A percentile compares a stretch with the other conserved stretches of the same genome.
These are phyloP conservation scores for Notarius quadriscutis DNA, from an alignment of 2,113 vertebrate species.

Conservation along the genomic window DNA sequence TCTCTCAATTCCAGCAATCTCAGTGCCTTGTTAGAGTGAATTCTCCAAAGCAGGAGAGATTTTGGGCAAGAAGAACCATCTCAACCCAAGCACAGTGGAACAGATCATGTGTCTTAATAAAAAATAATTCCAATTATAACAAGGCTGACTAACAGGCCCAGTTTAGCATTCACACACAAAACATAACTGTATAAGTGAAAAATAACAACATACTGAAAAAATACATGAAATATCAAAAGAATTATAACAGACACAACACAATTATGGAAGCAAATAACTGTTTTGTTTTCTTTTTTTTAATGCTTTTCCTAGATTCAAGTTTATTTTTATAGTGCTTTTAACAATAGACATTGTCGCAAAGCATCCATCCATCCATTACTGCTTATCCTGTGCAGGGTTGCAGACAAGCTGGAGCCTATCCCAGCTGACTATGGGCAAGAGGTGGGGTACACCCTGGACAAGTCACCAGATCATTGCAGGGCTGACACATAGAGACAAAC, in stretches of 20 bases:
- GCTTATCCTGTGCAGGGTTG: no score
- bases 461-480: no score
- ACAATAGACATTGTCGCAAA: no score
- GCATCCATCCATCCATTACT: no score
- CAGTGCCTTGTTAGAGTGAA: background rate
- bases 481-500: no score
- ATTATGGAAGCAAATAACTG: no score
- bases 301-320: no score
- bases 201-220: background rate
- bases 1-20: background rate
- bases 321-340: no score
- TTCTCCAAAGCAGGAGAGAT: background rate
- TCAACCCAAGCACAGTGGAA: background rate
- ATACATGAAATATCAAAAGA: background rate
- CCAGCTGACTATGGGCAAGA: no score
- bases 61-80: background rate
- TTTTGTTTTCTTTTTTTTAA: no score
- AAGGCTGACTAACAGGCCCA: background rate
- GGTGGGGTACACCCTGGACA: no score
- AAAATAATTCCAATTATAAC: background rate
- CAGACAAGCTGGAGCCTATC: no score
- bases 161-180: background rate
- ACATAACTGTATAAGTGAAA: background rate
- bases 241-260: background rate
- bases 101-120: slow-evolving; percentile 23